Conservation (phyloP, 53 echinoderm and acorn worm genomes). For the Actinopyga echinites region DNA sequence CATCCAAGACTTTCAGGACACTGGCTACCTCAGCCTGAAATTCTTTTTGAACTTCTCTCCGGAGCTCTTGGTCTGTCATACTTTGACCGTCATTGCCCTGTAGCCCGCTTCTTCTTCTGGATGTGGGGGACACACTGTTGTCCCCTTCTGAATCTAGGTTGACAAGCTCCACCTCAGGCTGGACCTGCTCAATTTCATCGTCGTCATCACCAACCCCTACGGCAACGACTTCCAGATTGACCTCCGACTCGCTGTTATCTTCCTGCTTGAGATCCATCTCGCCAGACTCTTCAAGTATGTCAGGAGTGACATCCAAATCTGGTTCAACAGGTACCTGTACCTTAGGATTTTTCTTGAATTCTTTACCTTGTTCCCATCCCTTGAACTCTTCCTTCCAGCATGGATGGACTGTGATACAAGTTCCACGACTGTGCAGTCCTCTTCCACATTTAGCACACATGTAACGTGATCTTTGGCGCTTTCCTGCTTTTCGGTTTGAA, state of each 20-base stretch:
- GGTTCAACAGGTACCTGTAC: neutral
- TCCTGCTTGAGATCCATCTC: constrained; percentile 13
- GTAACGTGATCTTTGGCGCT: constrained; percentile 43
- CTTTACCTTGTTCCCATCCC: constrained; percentile 36
- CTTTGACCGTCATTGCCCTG: neutral
- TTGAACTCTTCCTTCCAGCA: constrained; percentile 40
- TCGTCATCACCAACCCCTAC: constrained; percentile 23
- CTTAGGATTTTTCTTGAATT: neutral
- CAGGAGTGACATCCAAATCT: neutral
- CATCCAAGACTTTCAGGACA: constrained; percentile 35
- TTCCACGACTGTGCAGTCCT: constrained; percentile 37
- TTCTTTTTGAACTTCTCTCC: constrained; percentile 36
- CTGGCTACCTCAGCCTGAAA: constrained; percentile 40
- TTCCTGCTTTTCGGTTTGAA: constrained; percentile 43
- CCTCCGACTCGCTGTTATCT: constrained; percentile 5
- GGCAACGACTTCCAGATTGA: neutral
- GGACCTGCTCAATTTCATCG: neutral
- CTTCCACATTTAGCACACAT: constrained; percentile 47
- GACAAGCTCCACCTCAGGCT: neutral
- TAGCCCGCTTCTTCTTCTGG: neutral
- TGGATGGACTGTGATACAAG: constrained; percentile 41
- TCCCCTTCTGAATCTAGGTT: neutral
- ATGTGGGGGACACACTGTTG: neutral
- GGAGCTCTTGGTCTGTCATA: constrained; percentile 18
- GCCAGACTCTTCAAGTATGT: neutral